Percentiles rank a stretch among this genome's conserved stretches.
Conservation (phyloP, 2,888 invertebrate genomes). For the Hartigia nigra region DNA sequence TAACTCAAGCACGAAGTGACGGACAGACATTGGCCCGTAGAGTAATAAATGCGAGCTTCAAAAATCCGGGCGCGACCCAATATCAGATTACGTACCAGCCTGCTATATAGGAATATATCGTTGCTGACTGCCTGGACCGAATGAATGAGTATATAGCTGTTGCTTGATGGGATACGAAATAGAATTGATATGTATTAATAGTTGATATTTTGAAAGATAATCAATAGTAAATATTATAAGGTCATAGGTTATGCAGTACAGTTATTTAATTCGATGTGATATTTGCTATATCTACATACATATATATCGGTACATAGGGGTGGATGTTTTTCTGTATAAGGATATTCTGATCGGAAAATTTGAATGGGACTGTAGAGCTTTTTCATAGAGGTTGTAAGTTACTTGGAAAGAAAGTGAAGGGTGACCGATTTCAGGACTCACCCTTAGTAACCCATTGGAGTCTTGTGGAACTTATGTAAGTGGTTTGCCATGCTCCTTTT, state of each 20-base stretch:
- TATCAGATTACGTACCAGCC: not conserved
- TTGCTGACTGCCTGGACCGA: not conserved
- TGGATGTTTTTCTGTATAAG: not conserved
- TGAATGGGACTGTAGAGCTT: not conserved
- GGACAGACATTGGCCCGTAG: constrained; percentile 19
- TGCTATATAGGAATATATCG: not conserved
- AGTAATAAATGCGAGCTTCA: constrained; percentile 3
- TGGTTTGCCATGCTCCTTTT: not conserved
- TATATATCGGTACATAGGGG: not conserved
- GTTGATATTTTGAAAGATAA: not conserved
- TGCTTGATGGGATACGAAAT: not conserved
- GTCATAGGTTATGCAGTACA: not conserved
- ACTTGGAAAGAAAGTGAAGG: not conserved
- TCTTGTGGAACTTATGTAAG: not conserved
- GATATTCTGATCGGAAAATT: not conserved
- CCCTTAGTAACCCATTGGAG: not conserved
- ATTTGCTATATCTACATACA: not conserved
- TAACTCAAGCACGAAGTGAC: constrained; percentile 24
- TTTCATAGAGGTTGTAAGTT: not conserved
- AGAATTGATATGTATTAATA: not conserved
- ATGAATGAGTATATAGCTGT: not conserved
- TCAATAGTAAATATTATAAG: not conserved
- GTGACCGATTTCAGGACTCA: not conserved
- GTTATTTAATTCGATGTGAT: not conserved
- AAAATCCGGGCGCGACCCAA: not conserved